Evolutionary conservation across 2,888 invertebrate genomes (phyloP).

Genomic region (Drosophila cognata): DNA sequence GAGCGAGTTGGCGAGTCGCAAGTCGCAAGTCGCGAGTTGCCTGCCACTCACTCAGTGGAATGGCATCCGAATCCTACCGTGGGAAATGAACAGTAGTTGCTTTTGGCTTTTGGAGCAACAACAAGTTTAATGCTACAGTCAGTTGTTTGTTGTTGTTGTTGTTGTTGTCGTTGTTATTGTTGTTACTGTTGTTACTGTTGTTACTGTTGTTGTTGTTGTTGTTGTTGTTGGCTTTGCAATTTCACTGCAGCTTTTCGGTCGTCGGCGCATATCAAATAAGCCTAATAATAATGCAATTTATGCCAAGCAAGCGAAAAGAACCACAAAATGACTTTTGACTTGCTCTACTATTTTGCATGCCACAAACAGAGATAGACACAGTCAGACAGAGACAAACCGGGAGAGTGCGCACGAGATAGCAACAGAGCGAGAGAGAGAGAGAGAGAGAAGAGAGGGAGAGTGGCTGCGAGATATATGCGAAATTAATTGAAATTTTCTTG

Average conservation of each 20-base stretch:
- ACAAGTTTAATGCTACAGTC: slow-evolving; percentile 67
- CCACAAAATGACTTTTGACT: slow-evolving; percentile 64
- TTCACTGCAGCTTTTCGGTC: slow-evolving; percentile 73
- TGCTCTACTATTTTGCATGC: slow-evolving; percentile 61
- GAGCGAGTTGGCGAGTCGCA: slow-evolving; percentile 39
- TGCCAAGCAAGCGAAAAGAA: slow-evolving; percentile 70
- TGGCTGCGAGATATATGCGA: slow-evolving; percentile 1
- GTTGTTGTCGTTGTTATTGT: slow-evolving; percentile 28
- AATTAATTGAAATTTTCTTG: slow-evolving; percentile 25
- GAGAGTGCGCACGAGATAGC: not conserved
- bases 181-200: slow-evolving; percentile 32
- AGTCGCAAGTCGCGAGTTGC: slow-evolving; percentile 50
- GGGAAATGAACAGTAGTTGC: slow-evolving; percentile 85
- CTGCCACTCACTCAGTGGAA: slow-evolving; percentile 76
- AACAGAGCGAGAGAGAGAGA: not conserved
- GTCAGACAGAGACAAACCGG: not conserved
- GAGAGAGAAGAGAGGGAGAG: not conserved
- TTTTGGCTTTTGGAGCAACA: slow-evolving; percentile 72
- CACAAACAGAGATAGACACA: slow-evolving; percentile 4
- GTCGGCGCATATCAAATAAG: slow-evolving; percentile 78
- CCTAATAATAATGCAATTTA: slow-evolving; percentile 79
- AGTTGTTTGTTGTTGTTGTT: slow-evolving; percentile 43
- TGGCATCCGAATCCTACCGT: slow-evolving; percentile 82
- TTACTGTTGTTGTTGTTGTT: slow-evolving; percentile 39
- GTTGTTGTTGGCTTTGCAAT: slow-evolving; percentile 66